Evolutionary conservation across 2,888 invertebrate genomes (phyloP).

Genomic region (Ectobius pallidus): DNA sequence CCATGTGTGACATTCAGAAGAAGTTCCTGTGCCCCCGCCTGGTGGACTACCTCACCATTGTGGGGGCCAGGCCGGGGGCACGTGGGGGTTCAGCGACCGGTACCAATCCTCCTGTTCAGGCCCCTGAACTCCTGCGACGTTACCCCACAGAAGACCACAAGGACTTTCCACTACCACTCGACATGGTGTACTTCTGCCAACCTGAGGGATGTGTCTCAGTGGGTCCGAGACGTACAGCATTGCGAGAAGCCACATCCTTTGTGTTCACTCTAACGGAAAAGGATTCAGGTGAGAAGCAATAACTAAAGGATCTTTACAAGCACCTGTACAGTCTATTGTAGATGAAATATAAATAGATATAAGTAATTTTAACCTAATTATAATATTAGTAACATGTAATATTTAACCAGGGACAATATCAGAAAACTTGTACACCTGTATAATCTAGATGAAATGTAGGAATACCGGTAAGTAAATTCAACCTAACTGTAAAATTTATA

Average conservation of each 20-base stretch:
- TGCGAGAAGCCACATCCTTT: conserved; percentile 93
- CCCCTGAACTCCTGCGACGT: conserved; percentile 92
- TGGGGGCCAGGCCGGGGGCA: conserved; percentile 82
- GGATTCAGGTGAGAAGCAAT: conserved; percentile 86
- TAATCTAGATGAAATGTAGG: no score
- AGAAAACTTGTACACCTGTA: no score
- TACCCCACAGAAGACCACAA: conserved; percentile 95
- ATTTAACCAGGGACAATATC: no score
- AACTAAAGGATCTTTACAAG: no score
- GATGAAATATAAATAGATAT: no score
- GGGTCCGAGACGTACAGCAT: conserved; percentile 82
- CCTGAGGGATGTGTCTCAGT: conserved; percentile 97
- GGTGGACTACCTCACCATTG: conserved; percentile 96
- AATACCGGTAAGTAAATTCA: no score
- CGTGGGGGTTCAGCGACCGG: conserved; percentile 65
- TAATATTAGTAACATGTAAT: no score
- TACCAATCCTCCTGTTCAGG: conserved; percentile 63
- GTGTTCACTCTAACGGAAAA: conserved; percentile 99
- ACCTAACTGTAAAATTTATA: no score
- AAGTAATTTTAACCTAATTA: no score
- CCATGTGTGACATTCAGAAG: conserved; percentile 67
- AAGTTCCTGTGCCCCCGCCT: conserved; percentile 84
- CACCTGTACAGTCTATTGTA: no score
- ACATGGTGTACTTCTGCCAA: conserved; percentile 99
- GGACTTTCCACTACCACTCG: conserved; percentile 96